Conservation (phyloP, 2,888 invertebrate species). For the Spilosoma lubricipeda region DNA sequence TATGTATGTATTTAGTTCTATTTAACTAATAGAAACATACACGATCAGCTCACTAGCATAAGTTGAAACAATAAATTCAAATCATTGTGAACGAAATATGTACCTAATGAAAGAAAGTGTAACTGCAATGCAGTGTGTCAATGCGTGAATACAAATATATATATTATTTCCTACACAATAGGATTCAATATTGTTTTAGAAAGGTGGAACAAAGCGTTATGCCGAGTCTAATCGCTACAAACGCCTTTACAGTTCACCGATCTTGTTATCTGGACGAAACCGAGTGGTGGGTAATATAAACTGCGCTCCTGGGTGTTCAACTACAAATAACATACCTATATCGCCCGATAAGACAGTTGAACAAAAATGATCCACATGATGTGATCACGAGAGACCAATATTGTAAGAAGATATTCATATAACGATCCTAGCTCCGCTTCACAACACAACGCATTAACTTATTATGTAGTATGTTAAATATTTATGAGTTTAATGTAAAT, state of each 20-base stretch:
- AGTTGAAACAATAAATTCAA: constrained; percentile 34
- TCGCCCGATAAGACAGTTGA: constrained; percentile 7
- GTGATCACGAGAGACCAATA: constrained; percentile 2
- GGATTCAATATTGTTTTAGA: not conserved
- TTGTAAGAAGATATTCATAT: not conserved
- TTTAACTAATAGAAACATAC: constrained; percentile 12
- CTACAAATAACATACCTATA: not conserved
- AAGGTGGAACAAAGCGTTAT: not conserved
- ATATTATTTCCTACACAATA: constrained; percentile 28
- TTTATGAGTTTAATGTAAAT: constrained; percentile 80
- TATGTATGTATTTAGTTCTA: constrained; percentile 10
- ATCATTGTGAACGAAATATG: constrained; percentile 31
- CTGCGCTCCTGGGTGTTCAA: not conserved
- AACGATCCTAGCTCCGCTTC: constrained; percentile 42
- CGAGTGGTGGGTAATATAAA: not conserved
- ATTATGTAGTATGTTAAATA: constrained; percentile 71
- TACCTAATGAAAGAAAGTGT: constrained; percentile 47
- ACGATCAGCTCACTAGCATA: constrained; percentile 34
- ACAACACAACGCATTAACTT: constrained; percentile 73
- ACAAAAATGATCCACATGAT: constrained; percentile 3
- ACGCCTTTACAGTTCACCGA: constrained; percentile 5
- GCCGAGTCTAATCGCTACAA: not conserved
- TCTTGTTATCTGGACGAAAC: constrained; percentile 5
- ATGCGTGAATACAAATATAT: constrained; percentile 48
- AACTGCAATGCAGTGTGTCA: constrained; percentile 66